phyloP scores from a whole-genome alignment of 2,888 invertebrate species.

The Trileptium ribeirensis region DNA sequence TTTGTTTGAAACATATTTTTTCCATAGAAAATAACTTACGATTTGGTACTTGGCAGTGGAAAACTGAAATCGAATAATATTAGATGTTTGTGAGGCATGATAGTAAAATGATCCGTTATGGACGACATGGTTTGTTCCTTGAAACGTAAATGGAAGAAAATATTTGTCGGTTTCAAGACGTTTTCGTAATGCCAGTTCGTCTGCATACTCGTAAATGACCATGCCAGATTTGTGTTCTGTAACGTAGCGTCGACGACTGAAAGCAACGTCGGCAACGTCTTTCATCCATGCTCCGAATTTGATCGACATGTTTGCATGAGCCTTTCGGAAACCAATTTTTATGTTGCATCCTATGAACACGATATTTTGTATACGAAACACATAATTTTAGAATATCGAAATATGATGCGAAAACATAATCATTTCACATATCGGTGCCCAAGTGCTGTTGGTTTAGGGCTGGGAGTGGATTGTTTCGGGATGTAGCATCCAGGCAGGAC shows the following conservation, averaged over 20 bases:
- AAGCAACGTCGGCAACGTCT: neutral
- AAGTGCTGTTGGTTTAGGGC: too few relatives aligned
- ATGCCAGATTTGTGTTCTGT: neutral
- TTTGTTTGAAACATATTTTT: too few relatives aligned
- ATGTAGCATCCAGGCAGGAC: too few relatives aligned
- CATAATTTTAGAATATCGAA: too few relatives aligned
- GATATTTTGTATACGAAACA: too few relatives aligned
- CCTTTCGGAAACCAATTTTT: neutral
- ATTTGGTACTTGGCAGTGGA: neutral
- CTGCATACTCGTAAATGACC: neutral
- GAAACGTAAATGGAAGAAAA: neutral
- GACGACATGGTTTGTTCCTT: slow-evolving; percentile 11
- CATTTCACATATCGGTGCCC: too few relatives aligned
- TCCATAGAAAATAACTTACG: too few relatives aligned
- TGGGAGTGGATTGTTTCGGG: too few relatives aligned
- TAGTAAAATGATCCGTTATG: slow-evolving; percentile 9
- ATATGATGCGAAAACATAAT: too few relatives aligned
- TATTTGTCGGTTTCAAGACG: slow-evolving; percentile 5
- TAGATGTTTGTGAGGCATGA: neutral
- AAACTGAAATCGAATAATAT: neutral
- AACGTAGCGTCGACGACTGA: neutral
- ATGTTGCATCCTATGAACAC: slow-evolving; percentile 11
- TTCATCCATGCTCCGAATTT: slow-evolving; percentile 11
- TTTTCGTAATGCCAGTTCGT: neutral
- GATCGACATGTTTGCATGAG: neutral